Evolutionary conservation across 2,797 vertebrate genomes (phyloP).

Genomic region (Petrocephalus sullivani): DNA sequence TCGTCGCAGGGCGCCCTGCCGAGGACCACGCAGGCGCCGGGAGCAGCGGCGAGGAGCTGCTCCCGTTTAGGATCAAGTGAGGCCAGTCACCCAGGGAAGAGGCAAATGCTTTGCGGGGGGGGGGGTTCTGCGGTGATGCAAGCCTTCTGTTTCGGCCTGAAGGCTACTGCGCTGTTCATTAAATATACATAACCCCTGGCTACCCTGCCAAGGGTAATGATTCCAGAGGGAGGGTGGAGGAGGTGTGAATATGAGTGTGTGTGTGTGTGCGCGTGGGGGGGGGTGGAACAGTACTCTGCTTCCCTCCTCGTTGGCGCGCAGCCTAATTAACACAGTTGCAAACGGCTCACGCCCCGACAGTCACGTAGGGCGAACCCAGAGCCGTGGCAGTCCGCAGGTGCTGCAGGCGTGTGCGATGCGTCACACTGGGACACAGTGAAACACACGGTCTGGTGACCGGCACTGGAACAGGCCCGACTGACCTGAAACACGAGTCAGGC

Average conservation of each 20-base stretch:
- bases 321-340: neutral
- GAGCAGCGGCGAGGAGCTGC: neutral
- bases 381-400: neutral
- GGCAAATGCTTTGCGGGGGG: neutral
- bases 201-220: neutral
- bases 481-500: neutral
- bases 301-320: neutral
- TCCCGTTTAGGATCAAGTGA: neutral
- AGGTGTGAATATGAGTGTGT: neutral
- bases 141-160: neutral
- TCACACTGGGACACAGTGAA: neutral
- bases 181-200: constrained; percentile 3
- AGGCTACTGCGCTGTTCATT: neutral
- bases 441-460: neutral
- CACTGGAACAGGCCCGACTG: neutral
- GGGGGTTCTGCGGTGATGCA: neutral
- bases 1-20: constrained; percentile 1
- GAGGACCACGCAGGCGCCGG: neutral
- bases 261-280: neutral
- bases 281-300: neutral
- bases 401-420: neutral
- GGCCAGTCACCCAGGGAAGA: neutral
- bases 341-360: neutral
- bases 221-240: neutral
- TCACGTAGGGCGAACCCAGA: neutral